These are phyloP conservation scores for Seison nebaliae DNA, from an alignment of 1,140 invertebrate species.

Conservation along the genomic window DNA sequence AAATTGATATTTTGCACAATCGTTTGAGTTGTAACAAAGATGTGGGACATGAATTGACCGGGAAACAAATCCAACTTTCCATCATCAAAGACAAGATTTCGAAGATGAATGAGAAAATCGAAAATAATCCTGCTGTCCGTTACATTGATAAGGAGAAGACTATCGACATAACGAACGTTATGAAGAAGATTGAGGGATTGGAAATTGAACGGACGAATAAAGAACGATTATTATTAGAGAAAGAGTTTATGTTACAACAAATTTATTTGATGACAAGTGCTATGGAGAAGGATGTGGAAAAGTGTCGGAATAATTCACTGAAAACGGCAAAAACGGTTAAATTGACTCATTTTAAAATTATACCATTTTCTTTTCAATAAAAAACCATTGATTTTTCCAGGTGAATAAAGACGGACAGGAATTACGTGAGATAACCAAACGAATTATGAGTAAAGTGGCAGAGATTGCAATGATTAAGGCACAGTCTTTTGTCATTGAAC, in stretches of 20 bases:
- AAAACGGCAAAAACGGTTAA: conserved; percentile 27
- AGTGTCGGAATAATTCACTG: conserved; percentile 25
- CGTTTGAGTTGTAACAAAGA: conserved; percentile 22
- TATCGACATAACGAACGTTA: background rate
- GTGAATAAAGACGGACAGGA: too few relatives aligned
- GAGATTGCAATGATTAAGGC: conserved; percentile 29
- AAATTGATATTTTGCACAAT: conserved; percentile 20
- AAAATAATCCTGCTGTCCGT: conserved; percentile 20
- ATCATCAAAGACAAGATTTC: background rate
- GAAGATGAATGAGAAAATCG: too few relatives aligned
- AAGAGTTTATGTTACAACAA: conserved; percentile 27
- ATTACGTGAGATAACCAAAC: conserved; percentile 19
- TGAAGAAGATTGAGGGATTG: conserved; percentile 15
- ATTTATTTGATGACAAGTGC: conserved; percentile 20
- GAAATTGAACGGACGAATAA: conserved; percentile 23
- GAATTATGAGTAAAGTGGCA: conserved; percentile 27
- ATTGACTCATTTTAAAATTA: conserved; percentile 22
- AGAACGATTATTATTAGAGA: conserved; percentile 25
- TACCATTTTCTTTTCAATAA: conserved; percentile 16
- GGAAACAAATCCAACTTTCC: background rate
- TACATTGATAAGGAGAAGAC: conserved; percentile 18
- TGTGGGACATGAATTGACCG: conserved; percentile 16
- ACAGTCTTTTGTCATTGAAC: conserved; percentile 22
- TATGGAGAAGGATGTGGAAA: conserved; percentile 20
- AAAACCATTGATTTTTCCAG: background rate